phyloP scores from a whole-genome alignment of 2,113 vertebrate species.

The Gracilinanus agilis region DNA sequence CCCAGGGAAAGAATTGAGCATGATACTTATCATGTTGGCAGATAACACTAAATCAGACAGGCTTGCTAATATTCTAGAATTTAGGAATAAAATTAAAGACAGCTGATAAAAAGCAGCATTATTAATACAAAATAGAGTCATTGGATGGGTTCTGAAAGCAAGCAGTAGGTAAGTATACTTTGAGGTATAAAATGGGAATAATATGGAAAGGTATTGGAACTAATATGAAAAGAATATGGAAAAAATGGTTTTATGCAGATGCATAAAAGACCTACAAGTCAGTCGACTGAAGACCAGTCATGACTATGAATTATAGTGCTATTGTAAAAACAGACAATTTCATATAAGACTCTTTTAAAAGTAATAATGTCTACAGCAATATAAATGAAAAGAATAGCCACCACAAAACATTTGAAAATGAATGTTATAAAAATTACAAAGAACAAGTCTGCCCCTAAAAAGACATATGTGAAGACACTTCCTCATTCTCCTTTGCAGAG shows the following conservation, averaged over 20 bases:
- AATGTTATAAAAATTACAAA: neutral
- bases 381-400: neutral
- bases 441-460: neutral
- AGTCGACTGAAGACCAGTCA: neutral
- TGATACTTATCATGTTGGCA: constrained; percentile 41
- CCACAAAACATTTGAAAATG: neutral
- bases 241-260: neutral
- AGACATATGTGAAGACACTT: neutral
- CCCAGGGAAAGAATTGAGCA: constrained; percentile 17
- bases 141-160: neutral
- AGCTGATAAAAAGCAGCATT: neutral
- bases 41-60: constrained; percentile 28
- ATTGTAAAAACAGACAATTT: neutral
- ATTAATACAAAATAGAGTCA: neutral
- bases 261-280: neutral
- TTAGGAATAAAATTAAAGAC: constrained; percentile 57
- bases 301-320: neutral
- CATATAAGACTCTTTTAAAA: neutral
- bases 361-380: neutral
- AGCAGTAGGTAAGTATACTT: neutral
- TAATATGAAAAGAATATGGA: neutral
- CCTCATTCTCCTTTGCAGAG: neutral
- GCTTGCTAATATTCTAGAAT: neutral
- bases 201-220: too few relatives aligned
- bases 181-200: neutral